Evolutionary conservation across 2,888 invertebrate species (phyloP).

Genomic region (Amiota mariae): DNA sequence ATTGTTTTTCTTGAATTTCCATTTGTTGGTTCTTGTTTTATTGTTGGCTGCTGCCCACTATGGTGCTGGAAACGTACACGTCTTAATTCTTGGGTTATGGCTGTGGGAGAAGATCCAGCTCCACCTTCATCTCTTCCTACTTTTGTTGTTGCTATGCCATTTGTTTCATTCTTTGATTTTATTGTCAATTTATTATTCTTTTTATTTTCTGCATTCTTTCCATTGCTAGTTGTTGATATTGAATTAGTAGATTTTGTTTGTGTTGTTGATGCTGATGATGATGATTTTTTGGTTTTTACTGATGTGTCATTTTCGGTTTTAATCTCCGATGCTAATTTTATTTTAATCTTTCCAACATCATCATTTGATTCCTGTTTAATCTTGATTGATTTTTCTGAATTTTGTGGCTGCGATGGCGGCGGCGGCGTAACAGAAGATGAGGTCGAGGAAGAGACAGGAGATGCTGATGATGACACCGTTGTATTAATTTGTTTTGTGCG

Average conservation of each 20-base stretch:
- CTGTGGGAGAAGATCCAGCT: not conserved
- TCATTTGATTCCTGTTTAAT: slow-evolving; percentile 54
- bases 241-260: slow-evolving; percentile 33
- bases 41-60: slow-evolving; percentile 37
- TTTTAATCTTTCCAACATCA: slow-evolving; percentile 40
- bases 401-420: not conserved
- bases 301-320: slow-evolving; percentile 23
- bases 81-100: slow-evolving; percentile 47
- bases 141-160: slow-evolving; percentile 40
- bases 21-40: slow-evolving; percentile 16
- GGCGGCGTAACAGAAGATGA: slow-evolving; percentile 40
- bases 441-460: slow-evolving; percentile 60
- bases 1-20: slow-evolving; percentile 32
- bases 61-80: slow-evolving; percentile 61
- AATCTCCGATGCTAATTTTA: slow-evolving; percentile 33
- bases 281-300: slow-evolving; percentile 21
- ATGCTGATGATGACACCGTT: slow-evolving; percentile 32
- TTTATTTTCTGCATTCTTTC: slow-evolving; percentile 23
- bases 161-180: slow-evolving; percentile 51
- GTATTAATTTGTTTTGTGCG: slow-evolving; percentile 42
- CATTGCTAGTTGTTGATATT: slow-evolving; percentile 36
- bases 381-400: slow-evolving; percentile 40
- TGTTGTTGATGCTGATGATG: slow-evolving; percentile 47
- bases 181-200: not conserved
- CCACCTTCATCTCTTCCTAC: not conserved